Conservation (phyloP, 2,797 vertebrate species). For the Alectoris magna region DNA sequence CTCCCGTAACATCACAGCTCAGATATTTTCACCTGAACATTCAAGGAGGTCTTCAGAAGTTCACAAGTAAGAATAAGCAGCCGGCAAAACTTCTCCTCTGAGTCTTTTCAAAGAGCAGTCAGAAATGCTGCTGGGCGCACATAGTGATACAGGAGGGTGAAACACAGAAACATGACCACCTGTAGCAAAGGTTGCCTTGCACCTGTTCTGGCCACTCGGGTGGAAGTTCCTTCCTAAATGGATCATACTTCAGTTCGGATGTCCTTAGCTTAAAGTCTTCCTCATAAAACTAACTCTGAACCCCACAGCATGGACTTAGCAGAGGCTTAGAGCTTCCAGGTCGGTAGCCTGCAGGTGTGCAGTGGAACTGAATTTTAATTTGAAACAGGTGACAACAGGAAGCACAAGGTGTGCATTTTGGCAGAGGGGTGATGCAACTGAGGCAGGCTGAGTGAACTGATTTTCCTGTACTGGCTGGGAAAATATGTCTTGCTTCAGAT, state of each 20-base stretch:
- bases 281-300: not conserved
- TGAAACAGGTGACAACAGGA: not conserved
- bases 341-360: slow-evolving; percentile 28
- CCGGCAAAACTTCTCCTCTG: not conserved
- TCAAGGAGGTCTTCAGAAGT: not conserved
- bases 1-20: not conserved
- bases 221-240: not conserved
- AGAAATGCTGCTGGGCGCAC: not conserved
- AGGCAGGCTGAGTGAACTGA: not conserved
- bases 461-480: not conserved
- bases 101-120: not conserved
- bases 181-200: not conserved
- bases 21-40: not conserved
- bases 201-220: not conserved
- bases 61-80: not conserved
- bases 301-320: not conserved
- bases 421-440: not conserved
- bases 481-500: not conserved
- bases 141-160: not conserved
- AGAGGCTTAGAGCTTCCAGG: not conserved
- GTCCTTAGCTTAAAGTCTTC: not conserved
- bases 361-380: not conserved
- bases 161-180: not conserved
- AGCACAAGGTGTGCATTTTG: slow-evolving; percentile 3
- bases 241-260: not conserved